phyloP scores from a whole-genome alignment of 2,797 vertebrate genomes.

The Phataginus tricuspis region DNA sequence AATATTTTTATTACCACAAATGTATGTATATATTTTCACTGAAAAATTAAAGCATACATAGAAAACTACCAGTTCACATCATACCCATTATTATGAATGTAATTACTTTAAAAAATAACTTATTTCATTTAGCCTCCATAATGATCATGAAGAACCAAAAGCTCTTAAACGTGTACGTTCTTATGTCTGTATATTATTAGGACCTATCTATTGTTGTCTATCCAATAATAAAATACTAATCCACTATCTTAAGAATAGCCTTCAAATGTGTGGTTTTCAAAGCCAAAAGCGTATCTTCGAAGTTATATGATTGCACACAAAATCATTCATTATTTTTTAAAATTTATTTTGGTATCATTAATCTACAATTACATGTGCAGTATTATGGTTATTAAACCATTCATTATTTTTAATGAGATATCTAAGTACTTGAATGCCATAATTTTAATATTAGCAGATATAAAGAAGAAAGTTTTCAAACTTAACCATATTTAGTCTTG shows the following conservation, averaged over 20 bases:
- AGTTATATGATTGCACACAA: background rate
- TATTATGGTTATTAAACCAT: background rate
- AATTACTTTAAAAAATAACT: constrained; percentile 27
- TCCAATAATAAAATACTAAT: background rate
- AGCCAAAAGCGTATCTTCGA: background rate
- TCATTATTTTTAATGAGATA: constrained; percentile 12
- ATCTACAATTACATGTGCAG: no score
- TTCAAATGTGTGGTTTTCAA: constrained; percentile 23
- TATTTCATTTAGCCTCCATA: background rate
- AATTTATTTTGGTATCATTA: background rate
- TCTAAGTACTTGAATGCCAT: background rate
- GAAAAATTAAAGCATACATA: background rate
- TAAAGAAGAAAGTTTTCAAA: background rate
- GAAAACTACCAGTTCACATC: background rate
- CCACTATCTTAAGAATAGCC: background rate
- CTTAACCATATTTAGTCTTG: background rate
- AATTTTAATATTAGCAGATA: background rate
- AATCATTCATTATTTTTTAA: background rate
- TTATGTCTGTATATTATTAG: background rate
- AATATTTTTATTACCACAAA: constrained; percentile 16
- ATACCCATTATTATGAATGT: background rate
- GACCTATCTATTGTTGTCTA: background rate
- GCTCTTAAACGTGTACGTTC: background rate
- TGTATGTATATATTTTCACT: background rate
- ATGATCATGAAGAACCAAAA: background rate